phyloP scores from a whole-genome alignment of 2,113 vertebrate genomes.

The Pavo muticus region DNA sequence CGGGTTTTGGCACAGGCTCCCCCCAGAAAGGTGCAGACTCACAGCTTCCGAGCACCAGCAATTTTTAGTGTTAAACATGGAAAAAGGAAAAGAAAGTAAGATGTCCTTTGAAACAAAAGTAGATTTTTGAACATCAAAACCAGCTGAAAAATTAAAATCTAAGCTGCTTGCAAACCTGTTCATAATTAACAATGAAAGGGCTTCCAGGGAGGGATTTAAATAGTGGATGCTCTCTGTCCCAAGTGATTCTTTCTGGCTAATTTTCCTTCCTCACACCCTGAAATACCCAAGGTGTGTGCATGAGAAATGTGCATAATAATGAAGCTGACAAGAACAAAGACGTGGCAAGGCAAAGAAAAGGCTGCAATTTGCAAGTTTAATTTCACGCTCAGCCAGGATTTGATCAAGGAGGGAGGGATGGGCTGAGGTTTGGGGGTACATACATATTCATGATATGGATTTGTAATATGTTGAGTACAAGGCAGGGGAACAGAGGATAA shows the following conservation, averaged over 20 bases:
- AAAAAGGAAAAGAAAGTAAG: neutral
- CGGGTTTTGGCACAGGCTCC: neutral
- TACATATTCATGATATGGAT: neutral
- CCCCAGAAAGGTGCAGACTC: neutral
- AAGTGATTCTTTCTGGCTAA: neutral
- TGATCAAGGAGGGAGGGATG: neutral
- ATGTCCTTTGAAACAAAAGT: neutral
- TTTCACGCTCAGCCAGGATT: neutral
- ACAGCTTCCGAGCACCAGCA: neutral
- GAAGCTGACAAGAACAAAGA: neutral
- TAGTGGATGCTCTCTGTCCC: neutral
- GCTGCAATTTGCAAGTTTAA: neutral
- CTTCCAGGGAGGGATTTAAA: neutral
- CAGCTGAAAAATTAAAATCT: neutral
- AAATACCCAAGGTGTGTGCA: neutral
- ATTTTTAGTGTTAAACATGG: neutral
- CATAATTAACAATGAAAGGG: constrained; percentile 19
- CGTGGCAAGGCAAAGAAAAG: neutral
- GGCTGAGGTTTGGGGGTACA: neutral
- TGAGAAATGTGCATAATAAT: neutral
- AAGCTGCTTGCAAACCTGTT: neutral
- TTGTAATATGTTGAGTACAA: neutral
- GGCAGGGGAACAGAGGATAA: neutral
- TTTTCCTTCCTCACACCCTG: neutral
- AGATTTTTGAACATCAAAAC: neutral